A percentile compares a stretch with the other conserved stretches of the same genome.
Evolutionary conservation across 2,888 invertebrate species (phyloP).

Genomic region (Neuroscelio doddi): DNA sequence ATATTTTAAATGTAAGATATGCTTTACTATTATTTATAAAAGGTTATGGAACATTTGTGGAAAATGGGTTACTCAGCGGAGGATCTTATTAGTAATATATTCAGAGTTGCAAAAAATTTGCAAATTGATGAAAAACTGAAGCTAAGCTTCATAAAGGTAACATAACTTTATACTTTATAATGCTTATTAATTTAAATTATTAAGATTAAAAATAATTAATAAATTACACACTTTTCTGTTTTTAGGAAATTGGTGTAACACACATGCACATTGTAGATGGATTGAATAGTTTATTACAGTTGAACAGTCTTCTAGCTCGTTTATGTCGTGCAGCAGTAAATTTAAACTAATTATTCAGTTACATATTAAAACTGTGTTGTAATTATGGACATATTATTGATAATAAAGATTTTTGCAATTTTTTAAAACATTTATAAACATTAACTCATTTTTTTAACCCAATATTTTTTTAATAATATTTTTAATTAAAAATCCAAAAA

Average conservation of each 20-base stretch:
- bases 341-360: constrained; percentile 1
- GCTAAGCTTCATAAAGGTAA: constrained; percentile 86
- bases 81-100: constrained; percentile 96
- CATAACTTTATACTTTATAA: not conserved
- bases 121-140: constrained; percentile 86
- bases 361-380: too few species aligned
- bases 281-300: constrained; percentile 87
- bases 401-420: too few species aligned
- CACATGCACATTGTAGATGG: constrained; percentile 95
- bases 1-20: not conserved
- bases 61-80: constrained; percentile 96
- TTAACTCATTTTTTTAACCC: too few species aligned
- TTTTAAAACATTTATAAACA: too few species aligned
- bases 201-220: too few species aligned
- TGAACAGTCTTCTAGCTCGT: constrained; percentile 90
- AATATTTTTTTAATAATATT: too few species aligned
- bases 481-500: too few species aligned
- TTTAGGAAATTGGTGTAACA: constrained; percentile 89
- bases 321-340: constrained; percentile 77
- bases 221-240: constrained; percentile 32
- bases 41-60: constrained; percentile 91
- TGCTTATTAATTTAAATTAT: too few species aligned
- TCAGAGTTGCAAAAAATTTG: constrained; percentile 92
- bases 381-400: too few species aligned
- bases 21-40: constrained; percentile 30